A percentile compares a stretch with the other conserved stretches of the same genome.
These are phyloP conservation scores for Caenorhabditis auriculariae DNA, from an alignment of 2,888 invertebrate genomes.

Conservation along the genomic window DNA sequence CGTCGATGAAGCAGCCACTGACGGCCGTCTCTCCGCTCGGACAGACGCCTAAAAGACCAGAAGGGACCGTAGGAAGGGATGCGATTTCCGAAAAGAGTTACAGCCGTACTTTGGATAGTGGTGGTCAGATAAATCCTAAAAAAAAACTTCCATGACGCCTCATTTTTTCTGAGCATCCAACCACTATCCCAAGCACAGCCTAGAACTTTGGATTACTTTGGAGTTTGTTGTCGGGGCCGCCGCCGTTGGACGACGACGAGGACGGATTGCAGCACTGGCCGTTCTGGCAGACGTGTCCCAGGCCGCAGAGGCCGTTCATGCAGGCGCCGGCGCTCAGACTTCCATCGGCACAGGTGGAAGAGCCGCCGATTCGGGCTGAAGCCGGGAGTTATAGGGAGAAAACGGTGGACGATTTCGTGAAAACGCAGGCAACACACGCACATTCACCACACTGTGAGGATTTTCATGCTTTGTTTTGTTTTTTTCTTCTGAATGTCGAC, in stretches of 20 bases:
- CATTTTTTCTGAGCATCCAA: too few species aligned
- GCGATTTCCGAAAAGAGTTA: conserved; percentile 12
- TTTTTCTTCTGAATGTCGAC: too few species aligned
- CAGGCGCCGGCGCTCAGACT: conserved; percentile 50
- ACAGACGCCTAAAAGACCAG: conserved; percentile 38
- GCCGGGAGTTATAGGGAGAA: too few species aligned
- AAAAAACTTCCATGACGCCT: neutral
- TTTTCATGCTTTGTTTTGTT: too few species aligned
- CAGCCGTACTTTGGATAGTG: conserved; percentile 1
- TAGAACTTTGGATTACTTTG: too few species aligned
- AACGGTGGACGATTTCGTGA: too few species aligned
- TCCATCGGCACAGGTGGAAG: conserved; percentile 43
- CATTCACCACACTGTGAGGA: too few species aligned
- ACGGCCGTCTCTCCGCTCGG: conserved; percentile 47
- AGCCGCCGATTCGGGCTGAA: conserved; percentile 22
- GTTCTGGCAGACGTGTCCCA: conserved; percentile 49
- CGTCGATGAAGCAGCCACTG: conserved; percentile 48
- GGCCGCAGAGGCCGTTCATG: conserved; percentile 57
- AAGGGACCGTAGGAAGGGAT: neutral
- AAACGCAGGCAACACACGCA: too few species aligned
- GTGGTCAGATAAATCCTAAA: conserved; percentile 5
- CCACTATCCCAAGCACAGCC: too few species aligned
- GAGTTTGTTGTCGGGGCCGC: neutral
- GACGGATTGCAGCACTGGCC: conserved; percentile 41
- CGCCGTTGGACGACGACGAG: neutral